phyloP scores from a whole-genome alignment of 2,797 vertebrate species.

The Myotis findleyi region DNA sequence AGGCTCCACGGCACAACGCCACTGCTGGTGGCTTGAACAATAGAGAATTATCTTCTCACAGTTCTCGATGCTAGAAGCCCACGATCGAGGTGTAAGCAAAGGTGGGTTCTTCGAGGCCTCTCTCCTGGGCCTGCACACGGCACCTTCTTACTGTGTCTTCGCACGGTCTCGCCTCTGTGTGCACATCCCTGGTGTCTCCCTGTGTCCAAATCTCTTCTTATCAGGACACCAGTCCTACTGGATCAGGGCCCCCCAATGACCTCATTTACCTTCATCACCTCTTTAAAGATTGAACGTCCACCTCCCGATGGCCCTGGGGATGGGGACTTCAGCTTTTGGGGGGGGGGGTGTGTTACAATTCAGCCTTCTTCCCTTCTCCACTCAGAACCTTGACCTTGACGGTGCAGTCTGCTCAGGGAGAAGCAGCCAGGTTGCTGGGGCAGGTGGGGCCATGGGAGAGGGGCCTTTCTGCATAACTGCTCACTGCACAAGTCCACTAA shows the following conservation, averaged over 20 bases:
- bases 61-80: neutral
- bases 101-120: neutral
- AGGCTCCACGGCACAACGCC: neutral
- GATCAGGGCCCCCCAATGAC: neutral
- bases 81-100: neutral
- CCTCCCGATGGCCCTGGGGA: neutral
- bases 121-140: neutral
- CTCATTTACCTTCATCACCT: neutral
- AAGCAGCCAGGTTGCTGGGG: too few species aligned
- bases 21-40: neutral
- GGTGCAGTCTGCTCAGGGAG: too few species aligned
- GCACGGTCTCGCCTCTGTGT: neutral
- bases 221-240: neutral
- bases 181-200: neutral
- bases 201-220: neutral
- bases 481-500: neutral
- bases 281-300: neutral
- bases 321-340: neutral
- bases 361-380: neutral
- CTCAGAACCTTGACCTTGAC: neutral
- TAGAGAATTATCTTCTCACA: accelerated
- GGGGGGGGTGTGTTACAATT: neutral
- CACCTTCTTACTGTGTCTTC: neutral
- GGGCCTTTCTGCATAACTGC: accelerated
- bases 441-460: accelerated